Conservation (phyloP, 92 coral and sea anemone species). For the Actinernus sp. region DNA sequence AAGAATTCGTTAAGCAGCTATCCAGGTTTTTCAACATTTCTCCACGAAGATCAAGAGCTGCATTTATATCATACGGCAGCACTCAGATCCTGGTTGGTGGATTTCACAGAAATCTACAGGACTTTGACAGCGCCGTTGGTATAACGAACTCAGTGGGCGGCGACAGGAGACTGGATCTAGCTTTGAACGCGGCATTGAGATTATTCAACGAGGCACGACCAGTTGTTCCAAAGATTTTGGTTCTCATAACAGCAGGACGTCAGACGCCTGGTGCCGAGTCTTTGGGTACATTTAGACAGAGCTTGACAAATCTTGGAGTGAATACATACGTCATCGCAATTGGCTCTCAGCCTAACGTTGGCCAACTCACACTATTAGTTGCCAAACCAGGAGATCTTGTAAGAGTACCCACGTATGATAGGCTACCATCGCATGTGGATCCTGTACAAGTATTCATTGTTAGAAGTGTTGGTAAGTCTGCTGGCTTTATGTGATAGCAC, state of each 20-base stretch:
- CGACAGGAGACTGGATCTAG: slow-evolving; percentile 67
- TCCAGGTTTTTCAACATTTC: slow-evolving; percentile 63
- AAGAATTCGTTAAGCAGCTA: slow-evolving; percentile 70
- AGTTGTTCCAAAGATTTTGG: slow-evolving; percentile 41
- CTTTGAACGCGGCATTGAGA: slow-evolving; percentile 68
- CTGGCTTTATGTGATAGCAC: no score
- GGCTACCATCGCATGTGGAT: slow-evolving; percentile 21
- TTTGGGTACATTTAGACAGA: slow-evolving; percentile 28
- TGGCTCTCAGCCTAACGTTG: slow-evolving; percentile 44
- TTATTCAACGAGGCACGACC: slow-evolving; percentile 55
- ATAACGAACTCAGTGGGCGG: slow-evolving; percentile 72
- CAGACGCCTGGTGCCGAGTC: slow-evolving; percentile 44
- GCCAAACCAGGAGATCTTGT: slow-evolving; percentile 37
- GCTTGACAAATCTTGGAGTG: slow-evolving; percentile 43
- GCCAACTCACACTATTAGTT: slow-evolving; percentile 45
- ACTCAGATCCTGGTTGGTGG: slow-evolving; percentile 60
- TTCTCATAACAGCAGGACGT: slow-evolving; percentile 65
- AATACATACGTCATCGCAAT: slow-evolving; percentile 68
- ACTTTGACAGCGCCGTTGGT: slow-evolving; percentile 55
- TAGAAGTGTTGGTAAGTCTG: slow-evolving; percentile 8
- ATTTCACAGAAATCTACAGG: slow-evolving; percentile 17
- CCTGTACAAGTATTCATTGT: slow-evolving; percentile 11
- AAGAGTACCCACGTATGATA: slow-evolving; percentile 29
- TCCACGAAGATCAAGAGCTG: slow-evolving; percentile 78
- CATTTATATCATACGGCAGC: slow-evolving; percentile 73